Evolutionary conservation across 2,797 vertebrate species (phyloP), one percentile per base, ranked within the genome.

Genomic region (Mormyrops attenuatus): DNA sequence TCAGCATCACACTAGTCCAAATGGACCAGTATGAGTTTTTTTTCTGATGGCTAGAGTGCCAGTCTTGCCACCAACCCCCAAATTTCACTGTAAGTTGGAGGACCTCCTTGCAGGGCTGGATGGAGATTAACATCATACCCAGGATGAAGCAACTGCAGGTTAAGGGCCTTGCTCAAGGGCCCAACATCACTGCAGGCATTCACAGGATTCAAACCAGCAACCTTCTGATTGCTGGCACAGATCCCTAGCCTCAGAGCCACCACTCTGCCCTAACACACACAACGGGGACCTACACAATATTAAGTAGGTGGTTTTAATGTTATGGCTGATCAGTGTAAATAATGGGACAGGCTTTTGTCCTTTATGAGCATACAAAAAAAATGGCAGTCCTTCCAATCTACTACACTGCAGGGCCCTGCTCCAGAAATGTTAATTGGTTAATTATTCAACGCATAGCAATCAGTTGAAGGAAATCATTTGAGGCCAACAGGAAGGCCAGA

Each of bases 381-480:
- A 85, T 47, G 57, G 15, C 17, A 22, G 60, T 20, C 84, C 85
- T 87, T 89, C 60, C 57, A 20, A 17, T 87, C 60, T 20, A 20
- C 34, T 87, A 63, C 26, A 73, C 17, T 44, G 50, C 47, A 87
- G 22, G 38, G 34, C 57, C 38, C 9, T 9, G 84, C 60, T 89
- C 20, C 77, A 66, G 80, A 55, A 9, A 77, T 17, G 63, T 87
- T 89, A 89, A 89, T 41, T 66, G 34, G 17, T 89, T 60, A 66
- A 89, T 89, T 89, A 77, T 22, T 73, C 15, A 87, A 85, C 38
- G 20, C 41, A 63, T 38, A 85, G 17, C 55, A 85, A 41, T 87
- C 63, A 87, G 57, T 47, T 4, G 57, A 85, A 34, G 88, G 88
- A 89, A 89, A 85, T 85, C n/a, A 63, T 66, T 34, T 84, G 52